phyloP scores from a whole-genome alignment of 2,888 invertebrate species.

The Oxystoma pomonae region DNA sequence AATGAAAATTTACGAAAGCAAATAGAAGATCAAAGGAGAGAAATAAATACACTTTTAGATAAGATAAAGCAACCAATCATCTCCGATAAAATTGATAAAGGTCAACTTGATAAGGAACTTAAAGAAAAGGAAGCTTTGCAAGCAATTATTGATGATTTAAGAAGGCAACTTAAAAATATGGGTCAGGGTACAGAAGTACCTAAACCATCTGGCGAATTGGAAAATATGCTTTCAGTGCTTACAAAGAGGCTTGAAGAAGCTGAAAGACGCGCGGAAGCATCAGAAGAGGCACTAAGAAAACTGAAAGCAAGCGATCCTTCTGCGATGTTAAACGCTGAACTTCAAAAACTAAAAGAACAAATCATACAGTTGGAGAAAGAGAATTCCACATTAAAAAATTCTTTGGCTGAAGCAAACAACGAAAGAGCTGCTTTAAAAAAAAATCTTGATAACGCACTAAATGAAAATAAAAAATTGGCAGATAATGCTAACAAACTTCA shows the following conservation, averaged over 20 bases:
- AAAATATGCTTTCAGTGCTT: slow-evolving; percentile 29
- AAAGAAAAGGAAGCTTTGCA: slow-evolving; percentile 36
- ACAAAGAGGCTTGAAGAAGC: slow-evolving; percentile 32
- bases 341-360: slow-evolving; percentile 25
- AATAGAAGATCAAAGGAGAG: slow-evolving; percentile 30
- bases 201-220: slow-evolving; percentile 24
- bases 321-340: slow-evolving; percentile 29
- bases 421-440: slow-evolving; percentile 22
- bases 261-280: slow-evolving; percentile 29
- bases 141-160: slow-evolving; percentile 34
- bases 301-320: slow-evolving; percentile 29
- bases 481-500: slow-evolving; percentile 20
- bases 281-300: slow-evolving; percentile 30
- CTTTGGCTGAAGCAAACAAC: slow-evolving; percentile 15
- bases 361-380: slow-evolving; percentile 26
- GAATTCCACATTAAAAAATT: slow-evolving; percentile 22
- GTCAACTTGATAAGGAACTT: slow-evolving; percentile 28
- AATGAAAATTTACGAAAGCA: slow-evolving; percentile 33
- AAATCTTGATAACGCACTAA: slow-evolving; percentile 18
- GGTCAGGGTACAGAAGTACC: slow-evolving; percentile 19
- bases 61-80: slow-evolving; percentile 28
- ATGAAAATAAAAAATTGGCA: slow-evolving; percentile 15
- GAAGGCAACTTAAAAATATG: slow-evolving; percentile 31
- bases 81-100: slow-evolving; percentile 13
- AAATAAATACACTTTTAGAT: slow-evolving; percentile 31